phyloP scores from a whole-genome alignment of 92 coral and sea anemone species.

The Palythoa grandis region DNA sequence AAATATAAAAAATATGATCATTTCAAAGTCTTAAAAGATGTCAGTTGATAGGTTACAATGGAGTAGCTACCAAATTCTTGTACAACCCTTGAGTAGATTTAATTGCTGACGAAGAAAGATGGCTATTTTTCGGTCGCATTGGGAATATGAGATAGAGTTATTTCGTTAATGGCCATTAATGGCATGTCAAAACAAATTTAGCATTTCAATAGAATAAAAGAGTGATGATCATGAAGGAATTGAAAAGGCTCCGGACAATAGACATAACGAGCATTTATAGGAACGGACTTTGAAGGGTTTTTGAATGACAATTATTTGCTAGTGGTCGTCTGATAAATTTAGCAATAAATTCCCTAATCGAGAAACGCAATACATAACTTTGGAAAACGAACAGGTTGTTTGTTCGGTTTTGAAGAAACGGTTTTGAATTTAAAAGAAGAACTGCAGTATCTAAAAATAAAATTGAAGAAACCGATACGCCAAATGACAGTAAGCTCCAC shows the following conservation, averaged over 20 bases:
- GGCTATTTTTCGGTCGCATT: too few species aligned
- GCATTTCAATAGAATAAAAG: conserved; percentile 22
- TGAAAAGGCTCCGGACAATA: conserved; percentile 7
- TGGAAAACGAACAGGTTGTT: neutral
- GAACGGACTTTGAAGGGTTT: neutral
- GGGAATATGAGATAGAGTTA: neutral
- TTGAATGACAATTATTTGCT: neutral
- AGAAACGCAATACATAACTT: neutral
- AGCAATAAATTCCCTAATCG: neutral
- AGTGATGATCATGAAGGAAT: neutral
- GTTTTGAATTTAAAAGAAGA: neutral
- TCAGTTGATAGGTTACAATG: too few species aligned
- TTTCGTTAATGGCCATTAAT: conserved; percentile 17
- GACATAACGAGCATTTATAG: neutral
- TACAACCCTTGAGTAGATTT: too few species aligned
- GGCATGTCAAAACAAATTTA: conserved; percentile 45
- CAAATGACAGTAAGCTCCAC: neutral
- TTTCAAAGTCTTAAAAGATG: too few species aligned
- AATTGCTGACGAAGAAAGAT: too few species aligned
- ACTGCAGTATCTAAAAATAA: neutral
- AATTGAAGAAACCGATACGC: neutral
- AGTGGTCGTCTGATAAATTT: neutral
- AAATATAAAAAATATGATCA: too few species aligned
- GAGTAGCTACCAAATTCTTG: too few species aligned
- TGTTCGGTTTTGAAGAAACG: neutral